These are phyloP conservation scores for Arizona elegans DNA, from an alignment of 2,113 vertebrate genomes.

Conservation along the genomic window DNA sequence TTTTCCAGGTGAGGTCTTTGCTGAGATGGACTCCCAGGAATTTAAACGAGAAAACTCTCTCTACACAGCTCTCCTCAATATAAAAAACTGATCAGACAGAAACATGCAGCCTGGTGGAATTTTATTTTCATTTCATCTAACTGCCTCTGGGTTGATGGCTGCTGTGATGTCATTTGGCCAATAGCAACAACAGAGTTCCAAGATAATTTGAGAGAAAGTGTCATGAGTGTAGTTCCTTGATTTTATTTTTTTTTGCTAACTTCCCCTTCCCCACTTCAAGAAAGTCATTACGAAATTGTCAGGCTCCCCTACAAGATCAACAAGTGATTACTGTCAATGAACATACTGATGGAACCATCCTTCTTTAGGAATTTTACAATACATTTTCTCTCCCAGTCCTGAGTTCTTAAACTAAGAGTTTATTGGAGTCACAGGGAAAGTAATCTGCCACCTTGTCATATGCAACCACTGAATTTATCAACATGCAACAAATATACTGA, in stretches of 20 bases:
- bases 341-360: slow-evolving; percentile 40
- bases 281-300: background rate
- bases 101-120: background rate
- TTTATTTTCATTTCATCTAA: background rate
- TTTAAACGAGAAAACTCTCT: too few relatives aligned
- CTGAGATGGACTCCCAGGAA: too few relatives aligned
- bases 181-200: too few relatives aligned
- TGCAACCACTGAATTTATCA: slow-evolving; percentile 28
- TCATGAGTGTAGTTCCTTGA: background rate
- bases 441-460: slow-evolving; percentile 27
- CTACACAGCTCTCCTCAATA: too few relatives aligned
- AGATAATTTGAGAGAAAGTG: background rate
- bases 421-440: slow-evolving; percentile 42
- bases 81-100: background rate
- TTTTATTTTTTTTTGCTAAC: background rate
- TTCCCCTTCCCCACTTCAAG: background rate
- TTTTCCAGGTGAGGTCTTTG: too few relatives aligned
- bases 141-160: background rate
- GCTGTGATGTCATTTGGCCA: background rate
- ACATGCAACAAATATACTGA: slow-evolving; percentile 31
- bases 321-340: slow-evolving; percentile 16
- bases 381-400: slow-evolving; percentile 40
- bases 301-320: background rate
- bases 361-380: slow-evolving; percentile 30
- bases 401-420: slow-evolving; percentile 45